Conservation (phyloP, 2,797 vertebrate genomes). For the Apodemus agrarius region DNA sequence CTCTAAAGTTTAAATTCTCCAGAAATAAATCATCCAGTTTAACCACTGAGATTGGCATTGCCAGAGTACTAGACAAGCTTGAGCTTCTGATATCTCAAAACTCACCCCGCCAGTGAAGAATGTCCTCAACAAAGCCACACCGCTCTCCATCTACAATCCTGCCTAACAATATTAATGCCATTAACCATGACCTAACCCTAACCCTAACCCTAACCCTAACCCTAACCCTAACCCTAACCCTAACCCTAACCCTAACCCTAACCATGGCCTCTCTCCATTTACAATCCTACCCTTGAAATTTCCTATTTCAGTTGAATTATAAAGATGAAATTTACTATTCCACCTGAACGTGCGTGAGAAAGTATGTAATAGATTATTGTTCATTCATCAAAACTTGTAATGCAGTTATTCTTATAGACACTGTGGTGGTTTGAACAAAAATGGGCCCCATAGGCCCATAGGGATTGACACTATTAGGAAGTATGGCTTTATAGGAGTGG, state of each 20-base stretch:
- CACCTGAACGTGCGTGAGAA: background rate
- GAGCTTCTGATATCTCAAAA: too few species aligned
- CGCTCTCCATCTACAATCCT: too few species aligned
- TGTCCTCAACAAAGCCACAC: too few species aligned
- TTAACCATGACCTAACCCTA: too few species aligned
- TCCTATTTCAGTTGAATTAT: background rate
- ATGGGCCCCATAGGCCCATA: background rate
- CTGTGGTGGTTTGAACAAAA: background rate
- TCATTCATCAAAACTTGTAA: background rate
- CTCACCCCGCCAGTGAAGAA: too few species aligned
- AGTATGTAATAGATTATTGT: background rate
- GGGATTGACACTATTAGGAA: background rate
- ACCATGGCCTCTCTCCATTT: background rate
- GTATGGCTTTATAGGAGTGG: background rate
- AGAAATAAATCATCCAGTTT: background rate
- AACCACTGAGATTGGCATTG: background rate
- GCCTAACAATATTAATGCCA: too few species aligned
- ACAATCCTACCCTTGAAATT: constrained; percentile 19
- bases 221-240: too few species aligned
- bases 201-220: too few species aligned
- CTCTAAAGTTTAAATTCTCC: background rate
- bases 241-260: too few species aligned
- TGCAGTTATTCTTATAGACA: constrained; percentile 17
- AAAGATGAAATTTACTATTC: constrained; percentile 7
- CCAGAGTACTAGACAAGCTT: background rate